Base-by-base conservation (phyloP, 2,888 invertebrate genomes). In the Pachydiplax longipennis region DNA sequence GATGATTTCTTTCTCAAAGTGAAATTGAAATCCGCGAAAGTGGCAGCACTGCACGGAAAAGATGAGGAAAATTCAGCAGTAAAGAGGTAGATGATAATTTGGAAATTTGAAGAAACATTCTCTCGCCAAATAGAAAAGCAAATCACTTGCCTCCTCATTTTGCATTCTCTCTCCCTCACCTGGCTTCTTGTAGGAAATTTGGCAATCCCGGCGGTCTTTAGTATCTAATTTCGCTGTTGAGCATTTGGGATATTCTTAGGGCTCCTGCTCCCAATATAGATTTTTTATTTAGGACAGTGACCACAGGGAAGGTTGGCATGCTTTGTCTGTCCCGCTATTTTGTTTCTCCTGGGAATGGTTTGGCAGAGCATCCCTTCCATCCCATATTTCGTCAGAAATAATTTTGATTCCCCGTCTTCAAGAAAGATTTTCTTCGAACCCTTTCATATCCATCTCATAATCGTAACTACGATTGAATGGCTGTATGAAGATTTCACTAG, bases 181-280 rank as follows among this genome's bases (percentile, higher is more conserved):
- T 83, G 53, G 31, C 87, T 22, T n/a, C 87, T 61, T 87, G 87
- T 61, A 22, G 22, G 87, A 87, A 87, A 87, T 87, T 87, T 87
- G 87, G 87, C 87, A 87, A 87, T 61, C 35, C 87, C 87, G 87
- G 65, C 61, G 65, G 61, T 65, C 87, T 87, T 87, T 87, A 87
- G 87, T 58, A 87, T 90, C 90, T 90, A 90, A 90, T 90, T 90
- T 81, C 81, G 90, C 81, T 90, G 37, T 81, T 37, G 90, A 58
- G 90, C 90, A 81, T 90, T 90, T 80, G 90, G 81, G 90, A 81
- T 90, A 90, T 90, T 90, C 90, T 90, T 90, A 58, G 90, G 81
- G 90, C 90, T 90, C 90, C 80, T 90, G 53, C 25, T 90, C 90
- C 90, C 81, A 90, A 90, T 80, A 90, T 90, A 90, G 90, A 90